Base-by-base conservation (phyloP, 2,797 vertebrate species). In the Tolypeutes matacus region DNA sequence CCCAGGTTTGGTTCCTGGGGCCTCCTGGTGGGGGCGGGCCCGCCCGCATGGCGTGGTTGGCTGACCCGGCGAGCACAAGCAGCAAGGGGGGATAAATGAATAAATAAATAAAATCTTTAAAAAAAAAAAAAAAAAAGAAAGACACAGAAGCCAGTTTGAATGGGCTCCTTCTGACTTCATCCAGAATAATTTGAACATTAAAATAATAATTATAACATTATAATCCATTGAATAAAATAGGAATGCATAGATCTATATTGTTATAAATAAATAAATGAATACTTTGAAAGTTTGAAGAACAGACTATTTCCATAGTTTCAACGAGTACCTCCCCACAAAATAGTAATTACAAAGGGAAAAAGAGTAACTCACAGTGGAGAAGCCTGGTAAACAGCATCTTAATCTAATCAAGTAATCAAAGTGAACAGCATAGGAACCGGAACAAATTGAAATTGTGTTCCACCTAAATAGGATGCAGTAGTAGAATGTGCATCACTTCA, bases 141-240 rank as follows among this genome's bases (percentile, higher is more conserved):
- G 67, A 83, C 86, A 60, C 9, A 51, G n/a, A 78, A 34, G 64
- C 20, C 34, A 67, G 56, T 58, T 81, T 69, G 18, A 73, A 23
- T 67, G 73, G 56, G 27, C 75, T 75, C 14, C 56, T 81, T 73
- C 36, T 25, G 21, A 42, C 60, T 84, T 39, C 23, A 15, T 86
- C 73, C 73, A 27, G n/a, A 64, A 86, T 49, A 36, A 25, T 70
- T 31, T 72, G 82, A 94, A 86, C 39, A 31, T 75, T 42, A 65
- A 69, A 49, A 56, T 87, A 65, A 53, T 39, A 10, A 84, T n/a
- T 75, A 3, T 73, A 75, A 67, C 25, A 31, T 51, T 58, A 20
- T 31, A 65, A 36, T 10, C 36, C 87, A 17, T 34, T 77, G 58
- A 60, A 27, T 94, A 70, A 85, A 84, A 51, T 64, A 85, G 62